phyloP scores from a whole-genome alignment of 2,888 invertebrate species.

The Calameuta idolon region DNA sequence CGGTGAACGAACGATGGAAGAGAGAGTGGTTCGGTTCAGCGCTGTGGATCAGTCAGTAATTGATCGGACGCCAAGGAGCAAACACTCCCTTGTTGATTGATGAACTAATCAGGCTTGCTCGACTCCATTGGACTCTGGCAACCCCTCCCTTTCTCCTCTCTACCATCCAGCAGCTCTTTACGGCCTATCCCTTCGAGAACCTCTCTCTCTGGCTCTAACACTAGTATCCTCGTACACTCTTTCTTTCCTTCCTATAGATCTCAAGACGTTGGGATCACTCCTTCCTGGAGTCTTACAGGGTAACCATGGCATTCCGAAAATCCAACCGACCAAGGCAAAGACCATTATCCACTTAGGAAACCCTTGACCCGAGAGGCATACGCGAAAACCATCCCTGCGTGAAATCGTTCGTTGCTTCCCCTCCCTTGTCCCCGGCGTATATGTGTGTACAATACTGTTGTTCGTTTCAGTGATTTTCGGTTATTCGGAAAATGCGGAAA shows the following conservation, averaged over 20 bases:
- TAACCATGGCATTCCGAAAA: slow-evolving; percentile 3
- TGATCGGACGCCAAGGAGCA: slow-evolving; percentile 59
- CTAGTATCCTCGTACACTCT: not conserved
- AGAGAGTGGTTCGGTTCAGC: not conserved
- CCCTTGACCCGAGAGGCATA: not conserved
- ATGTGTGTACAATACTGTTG: not conserved
- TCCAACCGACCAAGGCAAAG: not conserved
- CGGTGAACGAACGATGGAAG: not conserved
- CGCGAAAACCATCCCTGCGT: not conserved
- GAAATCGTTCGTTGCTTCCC: not conserved
- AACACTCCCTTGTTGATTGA: slow-evolving; percentile 63
- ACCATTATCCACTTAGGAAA: not conserved
- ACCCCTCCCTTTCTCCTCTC: slow-evolving; percentile 7
- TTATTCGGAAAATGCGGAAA: not conserved
- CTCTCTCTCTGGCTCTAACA: not conserved
- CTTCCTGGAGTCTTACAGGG: not conserved
- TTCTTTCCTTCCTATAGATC: slow-evolving; percentile 11
- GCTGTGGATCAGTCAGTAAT: slow-evolving; percentile 55
- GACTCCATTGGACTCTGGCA: slow-evolving; percentile 30
- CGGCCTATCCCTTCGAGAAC: not conserved
- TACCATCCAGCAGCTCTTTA: slow-evolving; percentile 5
- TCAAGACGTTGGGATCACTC: slow-evolving; percentile 2
- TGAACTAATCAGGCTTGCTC: slow-evolving; percentile 58
- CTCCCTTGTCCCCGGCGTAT: not conserved
- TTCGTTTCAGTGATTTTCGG: not conserved